Evolutionary conservation across 2,113 vertebrate genomes (phyloP).

Genomic region (Mustela lutreola): DNA sequence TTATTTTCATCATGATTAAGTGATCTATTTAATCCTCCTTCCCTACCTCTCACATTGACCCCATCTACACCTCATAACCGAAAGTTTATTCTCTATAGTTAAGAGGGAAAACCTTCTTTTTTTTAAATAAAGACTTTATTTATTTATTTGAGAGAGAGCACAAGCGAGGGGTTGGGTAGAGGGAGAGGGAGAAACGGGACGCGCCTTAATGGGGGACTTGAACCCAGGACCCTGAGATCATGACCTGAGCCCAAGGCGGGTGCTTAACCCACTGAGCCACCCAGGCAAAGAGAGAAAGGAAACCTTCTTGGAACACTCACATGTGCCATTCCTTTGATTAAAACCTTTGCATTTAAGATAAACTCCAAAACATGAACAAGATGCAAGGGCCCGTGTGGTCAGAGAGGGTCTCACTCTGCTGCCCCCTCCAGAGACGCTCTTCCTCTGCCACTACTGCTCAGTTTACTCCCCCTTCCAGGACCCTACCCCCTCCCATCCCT

Average conservation of each 20-base stretch:
- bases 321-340: background rate
- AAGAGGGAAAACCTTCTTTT: background rate
- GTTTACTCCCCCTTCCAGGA: background rate
- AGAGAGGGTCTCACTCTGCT: background rate
- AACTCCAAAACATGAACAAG: background rate
- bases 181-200: background rate
- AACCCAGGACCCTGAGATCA: background rate
- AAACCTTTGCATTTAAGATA: background rate
- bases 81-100: background rate
- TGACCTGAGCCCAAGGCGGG: background rate
- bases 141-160: background rate
- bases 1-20: background rate
- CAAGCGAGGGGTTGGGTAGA: background rate
- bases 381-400: background rate
- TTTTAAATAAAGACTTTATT: background rate
- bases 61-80: background rate
- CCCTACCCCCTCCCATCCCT: rapidly evolving
- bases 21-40: background rate
- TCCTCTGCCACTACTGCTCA: background rate
- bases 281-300: background rate
- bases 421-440: background rate
- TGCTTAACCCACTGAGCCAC: background rate
- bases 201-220: rapidly evolving
- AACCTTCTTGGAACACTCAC: background rate
- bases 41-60: background rate